A percentile compares a stretch with the other conserved stretches of the same genome.
These are phyloP conservation scores for Catalaphyllia jardinei DNA, from an alignment of 64 coral and sea anemone genomes.

Conservation along the genomic window DNA sequence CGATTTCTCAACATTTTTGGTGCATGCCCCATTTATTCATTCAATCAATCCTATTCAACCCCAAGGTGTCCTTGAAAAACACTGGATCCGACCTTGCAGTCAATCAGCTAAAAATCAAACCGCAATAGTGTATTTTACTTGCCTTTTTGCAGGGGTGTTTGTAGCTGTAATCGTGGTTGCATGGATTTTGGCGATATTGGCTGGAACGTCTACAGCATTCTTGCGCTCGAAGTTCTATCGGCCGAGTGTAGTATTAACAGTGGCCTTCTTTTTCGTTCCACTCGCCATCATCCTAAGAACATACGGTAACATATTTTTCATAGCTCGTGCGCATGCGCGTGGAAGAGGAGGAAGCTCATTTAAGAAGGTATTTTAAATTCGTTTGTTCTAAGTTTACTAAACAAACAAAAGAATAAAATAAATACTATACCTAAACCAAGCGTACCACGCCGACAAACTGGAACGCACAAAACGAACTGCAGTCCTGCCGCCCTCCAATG, in stretches of 20 bases:
- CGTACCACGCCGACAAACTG: too few relatives aligned
- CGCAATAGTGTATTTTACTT: not conserved
- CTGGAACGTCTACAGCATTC: not conserved
- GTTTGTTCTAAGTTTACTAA: too few relatives aligned
- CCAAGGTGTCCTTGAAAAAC: too few relatives aligned
- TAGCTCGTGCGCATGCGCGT: slow-evolving; percentile 59
- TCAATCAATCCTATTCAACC: too few relatives aligned
- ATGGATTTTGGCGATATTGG: slow-evolving; percentile 54
- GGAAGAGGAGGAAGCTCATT: slow-evolving; percentile 63
- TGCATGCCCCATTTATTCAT: too few relatives aligned
- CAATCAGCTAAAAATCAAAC: too few relatives aligned
- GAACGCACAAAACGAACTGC: too few relatives aligned
- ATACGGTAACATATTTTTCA: slow-evolving; percentile 51
- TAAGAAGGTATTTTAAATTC: slow-evolving; percentile 38
- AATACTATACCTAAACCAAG: too few relatives aligned
- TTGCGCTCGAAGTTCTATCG: not conserved
- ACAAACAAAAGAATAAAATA: too few relatives aligned
- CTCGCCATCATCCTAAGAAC: slow-evolving; percentile 46
- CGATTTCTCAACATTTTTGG: too few relatives aligned
- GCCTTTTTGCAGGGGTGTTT: slow-evolving; percentile 7
- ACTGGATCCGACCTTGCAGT: too few relatives aligned
- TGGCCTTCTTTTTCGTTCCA: slow-evolving; percentile 53
- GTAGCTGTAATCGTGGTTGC: slow-evolving; percentile 14
- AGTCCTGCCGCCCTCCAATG: too few relatives aligned
- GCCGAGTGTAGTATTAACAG: not conserved